Base-by-base conservation (phyloP, 2,113 vertebrate genomes). In the Prunella fulvescens region DNA sequence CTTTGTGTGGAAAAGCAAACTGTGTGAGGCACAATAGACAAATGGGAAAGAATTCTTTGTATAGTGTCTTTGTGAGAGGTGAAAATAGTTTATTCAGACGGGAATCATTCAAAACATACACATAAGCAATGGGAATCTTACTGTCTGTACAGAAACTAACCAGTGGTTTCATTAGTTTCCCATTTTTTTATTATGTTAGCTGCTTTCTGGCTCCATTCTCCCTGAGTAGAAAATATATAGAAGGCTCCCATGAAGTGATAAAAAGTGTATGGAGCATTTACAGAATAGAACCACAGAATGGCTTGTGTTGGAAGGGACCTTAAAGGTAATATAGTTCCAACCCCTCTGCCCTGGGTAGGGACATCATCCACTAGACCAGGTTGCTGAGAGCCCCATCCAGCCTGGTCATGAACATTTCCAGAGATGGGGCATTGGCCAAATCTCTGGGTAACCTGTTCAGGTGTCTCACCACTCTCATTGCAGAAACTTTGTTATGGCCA, bases 301-400 rank as follows among this genome's bases (percentile, higher is more conserved):
- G 18, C 17, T 51, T 69, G 45, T 17, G 24, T 35, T 44, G 42
- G 45, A 78, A 78, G 22, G 31, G 19, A 76, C 10, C 23, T 79
- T 62, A 25, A 57, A 45, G 16, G 11, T 22, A 19, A 56, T 7
- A 18, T 1, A 58, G 37, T 51, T 64, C 29, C 54, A 72, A 39
- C 1, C 2, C 8, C 13, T 10, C 29, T 12, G 18, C 29, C 33
- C 28, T 2, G 2, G 19, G 8, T 12, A 62, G 20, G 25, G 47
- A 48, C 29, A 73, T 2, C 50, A 78, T 48, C 11, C 28, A 53
- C 22, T 40, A 57, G 19, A 57, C 1, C 42, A 74, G 26, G 22
- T 1, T 74, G 56, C 51, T 81, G 14, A 51, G 40, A 87, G 60
- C 14, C 4, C 65, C 25, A 37, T 28, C 31, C 78, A 70, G 18